These are phyloP conservation scores for Lithophane socia DNA, from an alignment of 2,888 invertebrate species.

Conservation along the genomic window DNA sequence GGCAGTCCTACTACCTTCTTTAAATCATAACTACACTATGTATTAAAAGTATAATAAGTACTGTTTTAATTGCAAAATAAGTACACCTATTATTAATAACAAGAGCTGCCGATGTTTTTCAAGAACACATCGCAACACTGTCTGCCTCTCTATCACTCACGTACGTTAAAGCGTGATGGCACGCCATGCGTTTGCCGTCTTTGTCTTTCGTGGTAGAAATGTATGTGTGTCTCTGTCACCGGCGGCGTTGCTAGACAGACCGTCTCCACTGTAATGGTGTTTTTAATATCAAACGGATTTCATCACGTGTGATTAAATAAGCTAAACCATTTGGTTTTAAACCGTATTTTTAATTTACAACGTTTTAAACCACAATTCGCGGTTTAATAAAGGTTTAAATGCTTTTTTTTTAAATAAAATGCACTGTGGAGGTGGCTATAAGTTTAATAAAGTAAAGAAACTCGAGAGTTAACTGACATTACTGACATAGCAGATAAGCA, in stretches of 20 bases:
- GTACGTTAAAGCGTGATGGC: conserved; percentile 17
- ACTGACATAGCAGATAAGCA: no score
- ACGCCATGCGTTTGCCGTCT: conserved; percentile 18
- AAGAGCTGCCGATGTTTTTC: conserved; percentile 27
- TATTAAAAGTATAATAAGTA: neutral
- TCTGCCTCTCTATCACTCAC: conserved; percentile 15
- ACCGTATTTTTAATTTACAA: no score
- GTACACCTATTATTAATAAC: conserved; percentile 13
- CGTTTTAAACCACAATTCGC: no score
- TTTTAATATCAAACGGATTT: no score
- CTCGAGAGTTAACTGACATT: no score
- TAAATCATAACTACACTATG: neutral
- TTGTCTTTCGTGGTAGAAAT: conserved; percentile 13
- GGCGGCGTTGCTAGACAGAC: conserved; percentile 48
- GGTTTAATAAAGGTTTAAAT: no score
- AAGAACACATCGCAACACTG: conserved; percentile 37
- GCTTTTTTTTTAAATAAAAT: no score
- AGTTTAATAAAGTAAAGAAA: no score
- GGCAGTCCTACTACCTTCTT: no score
- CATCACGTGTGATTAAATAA: no score
- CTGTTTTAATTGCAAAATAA: conserved; percentile 39
- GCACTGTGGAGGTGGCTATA: no score
- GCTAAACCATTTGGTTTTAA: no score
- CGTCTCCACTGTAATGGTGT: conserved; percentile 24
- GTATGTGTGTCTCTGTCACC: conserved; percentile 36